These are phyloP conservation scores for Myanophis thanlyinensis DNA, from an alignment of 2,113 vertebrate genomes.

Conservation along the genomic window DNA sequence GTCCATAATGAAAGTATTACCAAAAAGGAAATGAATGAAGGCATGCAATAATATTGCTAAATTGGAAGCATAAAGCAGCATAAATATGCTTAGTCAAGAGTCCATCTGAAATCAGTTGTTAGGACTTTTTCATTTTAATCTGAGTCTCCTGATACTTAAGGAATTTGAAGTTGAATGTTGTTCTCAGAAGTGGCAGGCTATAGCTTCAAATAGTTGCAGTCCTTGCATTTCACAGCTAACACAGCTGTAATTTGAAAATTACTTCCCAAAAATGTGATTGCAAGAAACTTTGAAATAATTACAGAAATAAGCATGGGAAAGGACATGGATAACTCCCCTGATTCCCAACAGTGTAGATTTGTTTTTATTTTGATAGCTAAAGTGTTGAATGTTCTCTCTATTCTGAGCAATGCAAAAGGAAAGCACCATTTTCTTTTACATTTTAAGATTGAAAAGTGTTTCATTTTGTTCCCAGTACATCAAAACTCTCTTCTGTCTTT, in stretches of 20 bases:
- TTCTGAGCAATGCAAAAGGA: not conserved
- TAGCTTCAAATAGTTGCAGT: not conserved
- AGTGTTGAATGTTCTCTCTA: not conserved
- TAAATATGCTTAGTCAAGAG: not conserved
- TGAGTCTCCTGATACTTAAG: not conserved
- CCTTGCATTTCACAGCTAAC: not conserved
- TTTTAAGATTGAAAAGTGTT: not conserved
- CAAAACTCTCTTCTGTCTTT: not conserved
- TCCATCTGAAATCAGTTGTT: not conserved
- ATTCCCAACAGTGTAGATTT: not conserved
- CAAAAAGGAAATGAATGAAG: not conserved
- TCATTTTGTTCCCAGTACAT: not conserved
- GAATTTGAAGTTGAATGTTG: not conserved
- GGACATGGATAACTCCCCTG: not conserved
- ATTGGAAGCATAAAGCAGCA: not conserved
- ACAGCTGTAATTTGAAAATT: not conserved
- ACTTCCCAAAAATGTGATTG: not conserved
- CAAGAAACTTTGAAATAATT: not conserved
- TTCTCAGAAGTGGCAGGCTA: not conserved
- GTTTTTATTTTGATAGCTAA: not conserved
- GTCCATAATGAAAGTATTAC: not conserved
- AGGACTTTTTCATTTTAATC: not conserved
- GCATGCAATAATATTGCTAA: not conserved
- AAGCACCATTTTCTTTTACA: not conserved
- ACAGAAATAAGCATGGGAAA: not conserved